Evolutionary conservation across 2,113 vertebrate genomes (phyloP), one percentile per base, ranked within the genome.

Genomic region (Polypterus bichir): DNA sequence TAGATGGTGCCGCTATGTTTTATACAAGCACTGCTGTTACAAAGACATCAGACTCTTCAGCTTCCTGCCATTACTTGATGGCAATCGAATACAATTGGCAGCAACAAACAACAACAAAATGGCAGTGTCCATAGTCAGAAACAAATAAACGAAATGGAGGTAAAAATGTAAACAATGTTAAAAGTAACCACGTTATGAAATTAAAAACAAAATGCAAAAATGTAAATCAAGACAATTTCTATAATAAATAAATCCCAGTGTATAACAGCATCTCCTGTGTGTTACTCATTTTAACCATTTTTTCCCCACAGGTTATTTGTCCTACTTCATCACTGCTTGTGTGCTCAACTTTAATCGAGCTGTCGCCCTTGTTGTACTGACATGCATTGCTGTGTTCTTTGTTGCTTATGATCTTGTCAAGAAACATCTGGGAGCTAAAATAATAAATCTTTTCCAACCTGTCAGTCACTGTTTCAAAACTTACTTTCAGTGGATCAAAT

Each of bases 261-360:
- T 27, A 60, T 3, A 27, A 49, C 8, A 4, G 1, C n/a, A 59
- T n/a, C 1, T 5, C 4, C 8, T 49, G 45, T 48, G 4, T 9
- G 4, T 9, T 44, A 11, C 48, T 7, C n/a, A 3, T 48, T 61
- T 51, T n/a, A 11, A 46, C 58, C 55, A 46, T 47, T 7, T 27
- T 53, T 48, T 11, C 6, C 61, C 45, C n/a, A 44, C 68, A 99
- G 94, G 86, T 4, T 97, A 87, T 59, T 47, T 88, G 48, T 88
- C 82, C 9, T 98, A 89, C 72, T 86, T 97, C 65, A 81, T 93
- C 57, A 69, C 68, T 0, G 94, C 96, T 56, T 96, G 94, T 68
- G 81, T 86, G 48, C 70, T 95, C 75, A 64, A 91, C 69, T 88
- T 97, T 71, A 74, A 87, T 57, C 84, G 88, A 67, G 89, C 96